phyloP scores from a whole-genome alignment of 2,797 vertebrate species.

The Cuniculus paca region DNA sequence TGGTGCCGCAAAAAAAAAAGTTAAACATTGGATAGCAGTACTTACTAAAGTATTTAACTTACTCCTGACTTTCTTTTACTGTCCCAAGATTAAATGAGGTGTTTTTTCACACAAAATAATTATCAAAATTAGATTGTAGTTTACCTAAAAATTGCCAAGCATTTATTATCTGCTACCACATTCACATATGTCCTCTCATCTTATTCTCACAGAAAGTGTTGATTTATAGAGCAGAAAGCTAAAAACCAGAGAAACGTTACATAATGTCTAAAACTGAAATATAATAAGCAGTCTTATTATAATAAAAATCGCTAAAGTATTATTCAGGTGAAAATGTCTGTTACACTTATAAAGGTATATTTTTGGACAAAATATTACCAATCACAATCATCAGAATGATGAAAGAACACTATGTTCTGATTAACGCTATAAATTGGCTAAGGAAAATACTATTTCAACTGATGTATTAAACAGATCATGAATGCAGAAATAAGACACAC shows the following conservation, averaged over 20 bases:
- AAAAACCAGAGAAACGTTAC: background rate
- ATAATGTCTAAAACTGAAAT: background rate
- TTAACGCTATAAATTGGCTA: background rate
- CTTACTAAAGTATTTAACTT: background rate
- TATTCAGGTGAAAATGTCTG: background rate
- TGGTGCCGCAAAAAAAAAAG: no score
- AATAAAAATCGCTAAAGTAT: background rate
- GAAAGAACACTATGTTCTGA: background rate
- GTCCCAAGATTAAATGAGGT: background rate
- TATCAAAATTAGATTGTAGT: background rate
- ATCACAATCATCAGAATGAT: background rate
- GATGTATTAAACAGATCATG: background rate
- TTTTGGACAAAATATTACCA: constrained; percentile 47
- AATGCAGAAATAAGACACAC: background rate
- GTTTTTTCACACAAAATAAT: background rate
- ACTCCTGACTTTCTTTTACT: background rate
- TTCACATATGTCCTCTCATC: background rate
- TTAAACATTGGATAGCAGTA: background rate
- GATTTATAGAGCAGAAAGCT: background rate
- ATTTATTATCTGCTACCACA: background rate
- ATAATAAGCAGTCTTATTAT: background rate
- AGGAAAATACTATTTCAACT: background rate
- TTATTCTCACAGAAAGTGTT: background rate
- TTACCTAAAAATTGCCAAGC: background rate
- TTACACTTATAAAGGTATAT: constrained; percentile 14